Evolutionary conservation across 2,113 vertebrate genomes (phyloP), one percentile per base, ranked within the genome.

Genomic region (Siniperca chuatsi): DNA sequence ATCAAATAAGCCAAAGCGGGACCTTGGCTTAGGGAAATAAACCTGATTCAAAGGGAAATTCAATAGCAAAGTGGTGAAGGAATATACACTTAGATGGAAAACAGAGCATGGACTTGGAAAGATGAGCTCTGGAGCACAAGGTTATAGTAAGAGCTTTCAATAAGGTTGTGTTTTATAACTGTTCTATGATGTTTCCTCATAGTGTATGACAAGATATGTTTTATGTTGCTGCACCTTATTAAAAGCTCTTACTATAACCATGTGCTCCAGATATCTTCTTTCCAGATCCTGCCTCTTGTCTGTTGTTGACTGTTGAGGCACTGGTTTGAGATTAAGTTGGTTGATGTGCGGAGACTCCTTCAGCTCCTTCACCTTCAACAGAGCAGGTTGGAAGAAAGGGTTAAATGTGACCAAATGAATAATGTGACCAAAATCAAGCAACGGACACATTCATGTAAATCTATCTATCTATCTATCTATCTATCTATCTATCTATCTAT

Each of bases 21-120:
- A 82, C 84, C 82, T 82, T 86, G 78, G 65, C 29, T 77, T 21
- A 13, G 46, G 62, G 40, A 75, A 81, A 29, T 74, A 71, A 67
- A 81, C 48, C 74, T 11, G 3, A 71, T 62, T 70, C 78, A 82
- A 81, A 48, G 8, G n/a, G 6, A 83, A 66, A 65, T 80, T 77
- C 64, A 78, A 68, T 65, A 57, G 48, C 15, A 68, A 68, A 40
- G 52, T 48, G 2, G 21, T 16, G 55, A 71, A 83, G 6, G 44
- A 70, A 83, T 62, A 62, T 61, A 73, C 35, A 48, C 57, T 71
- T 23, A 60, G 25, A 35, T 46, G 10, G 52, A 62, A 46, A 62
- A 46, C 44, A 52, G 42, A 21, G n/a, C 3, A 48, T 42, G 8
- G 4, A 18, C 29, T 9, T 61, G 9, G 21, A 42, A 12, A 42